Conservation (phyloP, 2,113 vertebrate genomes). For the Xenus cinereus region DNA sequence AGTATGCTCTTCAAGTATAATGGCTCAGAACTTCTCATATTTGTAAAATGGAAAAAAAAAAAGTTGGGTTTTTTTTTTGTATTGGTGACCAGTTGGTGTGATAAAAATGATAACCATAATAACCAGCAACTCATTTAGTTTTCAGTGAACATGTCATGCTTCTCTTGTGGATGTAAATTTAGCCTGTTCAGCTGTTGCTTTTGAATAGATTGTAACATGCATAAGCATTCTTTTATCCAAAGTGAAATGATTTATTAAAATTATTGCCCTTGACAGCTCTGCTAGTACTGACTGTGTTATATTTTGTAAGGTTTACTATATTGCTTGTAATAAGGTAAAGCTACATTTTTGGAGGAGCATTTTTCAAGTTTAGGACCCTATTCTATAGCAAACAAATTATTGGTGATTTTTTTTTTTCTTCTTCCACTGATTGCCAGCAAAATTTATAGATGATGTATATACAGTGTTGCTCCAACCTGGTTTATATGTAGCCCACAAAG, state of each 20-base stretch:
- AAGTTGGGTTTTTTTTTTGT: not conserved
- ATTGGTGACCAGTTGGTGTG: not conserved
- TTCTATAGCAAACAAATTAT: not conserved
- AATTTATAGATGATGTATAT: slow-evolving; percentile 33
- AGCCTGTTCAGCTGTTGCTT: slow-evolving; percentile 44
- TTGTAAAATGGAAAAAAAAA: not conserved
- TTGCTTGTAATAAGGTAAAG: not conserved
- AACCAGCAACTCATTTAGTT: not conserved
- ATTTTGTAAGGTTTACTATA: slow-evolving; percentile 22
- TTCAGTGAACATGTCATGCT: slow-evolving; percentile 9
- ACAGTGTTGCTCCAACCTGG: slow-evolving; percentile 31
- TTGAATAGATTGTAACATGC: slow-evolving; percentile 24
- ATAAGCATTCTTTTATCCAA: not conserved
- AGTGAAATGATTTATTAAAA: slow-evolving; percentile 4
- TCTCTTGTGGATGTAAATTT: slow-evolving; percentile 31
- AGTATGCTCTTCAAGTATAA: slow-evolving; percentile 18
- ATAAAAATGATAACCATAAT: not conserved
- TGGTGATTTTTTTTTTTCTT: slow-evolving; percentile 37
- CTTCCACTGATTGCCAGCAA: slow-evolving; percentile 11
- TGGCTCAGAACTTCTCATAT: not conserved
- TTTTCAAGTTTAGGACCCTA: not conserved
- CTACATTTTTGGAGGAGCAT: slow-evolving; percentile 19
- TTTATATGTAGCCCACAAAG: slow-evolving; percentile 24
- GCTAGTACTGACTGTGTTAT: not conserved
- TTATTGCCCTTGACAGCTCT: not conserved